These are phyloP conservation scores for Parnassius glacialis DNA, from an alignment of 2,888 invertebrate species.

Conservation along the genomic window DNA sequence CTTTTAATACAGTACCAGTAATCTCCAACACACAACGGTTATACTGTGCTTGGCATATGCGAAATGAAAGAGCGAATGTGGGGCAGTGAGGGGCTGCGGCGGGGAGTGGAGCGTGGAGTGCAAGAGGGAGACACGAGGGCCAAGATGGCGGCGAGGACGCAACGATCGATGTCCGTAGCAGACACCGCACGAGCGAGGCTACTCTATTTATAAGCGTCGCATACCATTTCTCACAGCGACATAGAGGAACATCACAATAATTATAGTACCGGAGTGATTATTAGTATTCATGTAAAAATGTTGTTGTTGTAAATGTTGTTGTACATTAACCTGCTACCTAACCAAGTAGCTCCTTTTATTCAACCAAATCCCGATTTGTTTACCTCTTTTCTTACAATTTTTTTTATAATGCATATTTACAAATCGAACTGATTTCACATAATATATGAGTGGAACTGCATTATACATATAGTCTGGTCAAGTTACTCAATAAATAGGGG, in stretches of 20 bases:
- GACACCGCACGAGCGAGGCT: slow-evolving; percentile 74
- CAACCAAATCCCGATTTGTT: slow-evolving; percentile 5
- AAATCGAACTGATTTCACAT: too few species aligned
- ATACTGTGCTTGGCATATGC: slow-evolving; percentile 51
- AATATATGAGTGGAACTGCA: too few species aligned
- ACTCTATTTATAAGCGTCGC: slow-evolving; percentile 75
- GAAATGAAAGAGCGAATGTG: slow-evolving; percentile 76
- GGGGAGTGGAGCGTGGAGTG: slow-evolving; percentile 58
- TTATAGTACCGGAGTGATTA: slow-evolving; percentile 26
- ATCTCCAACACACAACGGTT: slow-evolving; percentile 35
- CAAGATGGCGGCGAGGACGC: slow-evolving; percentile 80
- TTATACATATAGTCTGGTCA: too few species aligned
- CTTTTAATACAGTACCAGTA: slow-evolving; percentile 28
- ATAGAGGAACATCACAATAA: slow-evolving; percentile 40
- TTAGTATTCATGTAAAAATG: slow-evolving; percentile 11
- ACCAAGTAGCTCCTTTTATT: too few species aligned
- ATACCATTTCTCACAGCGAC: slow-evolving; percentile 63
- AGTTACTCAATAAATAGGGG: too few species aligned
- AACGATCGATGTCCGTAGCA: slow-evolving; percentile 77
- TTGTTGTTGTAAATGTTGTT: too few species aligned
- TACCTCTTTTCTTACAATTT: neutral
- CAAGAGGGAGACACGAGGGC: slow-evolving; percentile 75
- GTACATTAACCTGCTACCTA: too few species aligned
- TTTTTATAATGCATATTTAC: neutral
- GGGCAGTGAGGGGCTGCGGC: slow-evolving; percentile 70